phyloP scores from a whole-genome alignment of 2,888 invertebrate genomes.

The Ametastegia equiseti region DNA sequence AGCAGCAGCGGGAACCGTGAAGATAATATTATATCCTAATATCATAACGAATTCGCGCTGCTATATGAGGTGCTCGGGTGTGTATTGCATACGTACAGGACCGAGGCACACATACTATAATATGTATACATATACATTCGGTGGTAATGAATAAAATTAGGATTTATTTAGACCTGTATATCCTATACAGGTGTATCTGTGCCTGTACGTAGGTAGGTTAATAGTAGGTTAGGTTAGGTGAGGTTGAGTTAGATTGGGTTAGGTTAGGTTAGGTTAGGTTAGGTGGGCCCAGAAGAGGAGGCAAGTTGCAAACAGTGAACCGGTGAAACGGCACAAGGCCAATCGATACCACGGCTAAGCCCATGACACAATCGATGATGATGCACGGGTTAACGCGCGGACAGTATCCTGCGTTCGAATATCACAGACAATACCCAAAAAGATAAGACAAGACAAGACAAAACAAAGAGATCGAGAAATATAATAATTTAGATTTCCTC shows the following conservation, averaged over 20 bases:
- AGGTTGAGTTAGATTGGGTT: background rate
- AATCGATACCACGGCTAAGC: slow-evolving; percentile 8
- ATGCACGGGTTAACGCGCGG: slow-evolving; percentile 17
- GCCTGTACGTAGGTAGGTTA: background rate
- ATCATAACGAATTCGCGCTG: background rate
- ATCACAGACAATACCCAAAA: slow-evolving; percentile 3
- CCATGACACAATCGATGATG: slow-evolving; percentile 31
- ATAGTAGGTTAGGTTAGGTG: background rate
- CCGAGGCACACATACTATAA: too few species aligned
- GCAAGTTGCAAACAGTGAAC: slow-evolving; percentile 14
- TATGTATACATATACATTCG: slow-evolving; percentile 14
- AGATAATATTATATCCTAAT: too few species aligned
- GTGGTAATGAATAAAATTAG: slow-evolving; percentile 18
- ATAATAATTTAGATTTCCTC: background rate
- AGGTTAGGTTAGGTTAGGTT: background rate
- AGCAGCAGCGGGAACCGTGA: too few species aligned
- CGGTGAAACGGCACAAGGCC: slow-evolving; percentile 31
- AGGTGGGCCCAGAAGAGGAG: background rate
- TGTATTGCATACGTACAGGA: background rate
- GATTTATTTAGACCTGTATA: background rate
- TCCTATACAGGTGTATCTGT: background rate
- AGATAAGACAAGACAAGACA: background rate
- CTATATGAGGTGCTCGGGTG: background rate
- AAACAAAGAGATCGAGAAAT: background rate
- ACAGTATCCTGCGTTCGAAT: background rate